Percentiles rank a stretch among this genome's conserved stretches.
These are phyloP conservation scores for Cyanocitta stelleri DNA, from an alignment of 2,113 vertebrate species.

Conservation along the genomic window DNA sequence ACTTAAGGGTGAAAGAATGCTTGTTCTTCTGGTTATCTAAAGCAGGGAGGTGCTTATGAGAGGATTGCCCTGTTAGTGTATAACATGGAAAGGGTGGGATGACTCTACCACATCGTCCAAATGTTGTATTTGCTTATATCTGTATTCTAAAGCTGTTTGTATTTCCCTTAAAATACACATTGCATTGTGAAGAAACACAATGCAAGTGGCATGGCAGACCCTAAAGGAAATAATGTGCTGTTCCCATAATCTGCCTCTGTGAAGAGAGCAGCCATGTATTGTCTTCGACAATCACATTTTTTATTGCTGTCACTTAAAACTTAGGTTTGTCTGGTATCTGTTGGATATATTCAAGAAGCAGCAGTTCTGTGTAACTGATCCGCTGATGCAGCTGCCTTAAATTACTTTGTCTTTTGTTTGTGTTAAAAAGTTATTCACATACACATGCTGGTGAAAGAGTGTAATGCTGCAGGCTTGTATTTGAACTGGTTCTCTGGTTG, in stretches of 20 bases:
- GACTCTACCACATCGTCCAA: neutral
- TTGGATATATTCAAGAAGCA: neutral
- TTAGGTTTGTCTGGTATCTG: neutral
- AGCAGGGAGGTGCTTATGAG: neutral
- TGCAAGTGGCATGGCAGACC: neutral
- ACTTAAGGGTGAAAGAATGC: neutral
- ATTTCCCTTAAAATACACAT: neutral
- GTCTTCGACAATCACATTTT: neutral
- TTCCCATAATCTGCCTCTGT: neutral
- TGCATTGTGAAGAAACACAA: neutral
- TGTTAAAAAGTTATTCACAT: neutral
- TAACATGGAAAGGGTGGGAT: rapidly evolving
- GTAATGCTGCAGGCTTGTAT: rapidly evolving
- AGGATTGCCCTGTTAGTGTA: neutral
- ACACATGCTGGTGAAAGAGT: rapidly evolving
- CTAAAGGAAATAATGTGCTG: neutral
- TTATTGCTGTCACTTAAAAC: neutral
- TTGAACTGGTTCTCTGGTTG: neutral
- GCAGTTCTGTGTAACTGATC: neutral
- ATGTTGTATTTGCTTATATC: neutral
- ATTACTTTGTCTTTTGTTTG: neutral
- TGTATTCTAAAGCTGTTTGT: neutral
- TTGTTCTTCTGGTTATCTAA: neutral
- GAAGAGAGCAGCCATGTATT: neutral
- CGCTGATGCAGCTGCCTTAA: neutral